Evolutionary conservation across 2,113 vertebrate genomes (phyloP).

Genomic region (Grus americana): DNA sequence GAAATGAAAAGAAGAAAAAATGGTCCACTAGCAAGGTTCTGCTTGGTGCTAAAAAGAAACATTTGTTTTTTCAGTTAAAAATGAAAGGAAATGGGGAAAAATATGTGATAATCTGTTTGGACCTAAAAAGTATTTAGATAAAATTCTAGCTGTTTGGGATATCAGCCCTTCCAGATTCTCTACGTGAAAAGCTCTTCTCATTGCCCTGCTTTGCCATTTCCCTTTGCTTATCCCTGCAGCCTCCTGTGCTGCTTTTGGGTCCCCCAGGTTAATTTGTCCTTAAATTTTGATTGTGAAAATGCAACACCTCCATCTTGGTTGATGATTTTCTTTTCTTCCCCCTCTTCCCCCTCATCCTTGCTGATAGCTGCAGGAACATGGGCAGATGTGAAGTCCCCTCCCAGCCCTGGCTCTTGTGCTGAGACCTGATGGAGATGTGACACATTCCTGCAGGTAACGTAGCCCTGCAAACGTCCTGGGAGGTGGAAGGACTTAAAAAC

Average conservation of each 20-base stretch:
- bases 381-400: background rate
- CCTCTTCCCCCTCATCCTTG: background rate
- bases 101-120: background rate
- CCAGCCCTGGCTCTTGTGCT: background rate
- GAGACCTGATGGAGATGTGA: background rate
- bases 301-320: background rate
- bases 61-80: background rate
- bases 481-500: background rate
- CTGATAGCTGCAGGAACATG: background rate
- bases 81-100: background rate
- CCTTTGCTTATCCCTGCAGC: background rate
- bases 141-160: background rate
- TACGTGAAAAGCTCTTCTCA: background rate
- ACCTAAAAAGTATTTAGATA: background rate
- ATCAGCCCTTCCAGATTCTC: background rate
- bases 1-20: background rate
- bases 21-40: background rate
- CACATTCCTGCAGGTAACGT: constrained; percentile 19
- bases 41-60: background rate
- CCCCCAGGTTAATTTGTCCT: background rate
- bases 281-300: background rate
- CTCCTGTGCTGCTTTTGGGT: background rate
- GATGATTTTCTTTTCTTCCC: background rate
- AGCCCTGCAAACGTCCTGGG: background rate
- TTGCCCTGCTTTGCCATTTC: background rate